These are phyloP conservation scores for Ptilodon capucinus DNA, from an alignment of 2,888 invertebrate genomes.

Conservation along the genomic window DNA sequence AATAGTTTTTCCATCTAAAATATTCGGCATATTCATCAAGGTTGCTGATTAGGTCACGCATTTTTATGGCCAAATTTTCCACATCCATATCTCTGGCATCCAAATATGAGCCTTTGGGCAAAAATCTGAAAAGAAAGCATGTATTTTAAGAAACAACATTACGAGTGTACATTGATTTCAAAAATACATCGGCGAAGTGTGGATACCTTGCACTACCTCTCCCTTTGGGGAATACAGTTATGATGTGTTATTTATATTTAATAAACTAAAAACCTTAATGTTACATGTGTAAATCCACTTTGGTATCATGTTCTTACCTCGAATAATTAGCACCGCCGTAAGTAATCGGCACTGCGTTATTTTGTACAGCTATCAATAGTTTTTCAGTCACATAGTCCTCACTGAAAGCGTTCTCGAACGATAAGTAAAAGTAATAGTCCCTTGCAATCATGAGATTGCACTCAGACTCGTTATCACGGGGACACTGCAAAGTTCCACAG, in stretches of 20 bases:
- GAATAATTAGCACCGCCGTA: slow-evolving; percentile 82
- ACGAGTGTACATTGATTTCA: too few species aligned
- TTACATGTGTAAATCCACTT: too few species aligned
- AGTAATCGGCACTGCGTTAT: slow-evolving; percentile 86
- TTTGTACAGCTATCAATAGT: slow-evolving; percentile 47
- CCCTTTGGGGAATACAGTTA: too few species aligned
- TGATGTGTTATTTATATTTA: too few species aligned
- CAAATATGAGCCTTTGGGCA: slow-evolving; percentile 66
- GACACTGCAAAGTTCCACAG: slow-evolving; percentile 31
- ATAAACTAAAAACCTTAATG: too few species aligned
- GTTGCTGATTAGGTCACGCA: slow-evolving; percentile 53
- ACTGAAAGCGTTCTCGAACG: slow-evolving; percentile 61
- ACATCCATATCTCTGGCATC: slow-evolving; percentile 52
- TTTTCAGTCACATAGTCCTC: slow-evolving; percentile 65
- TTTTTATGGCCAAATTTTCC: slow-evolving; percentile 48
- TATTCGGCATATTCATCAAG: slow-evolving; percentile 54
- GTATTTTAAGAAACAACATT: neutral
- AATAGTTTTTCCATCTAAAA: slow-evolving; percentile 68
- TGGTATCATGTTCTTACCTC: slow-evolving; percentile 31
- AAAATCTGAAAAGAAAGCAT: slow-evolving; percentile 58
- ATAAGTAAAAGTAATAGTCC: slow-evolving; percentile 56
- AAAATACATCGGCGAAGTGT: too few species aligned
- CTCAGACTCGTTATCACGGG: slow-evolving; percentile 27
- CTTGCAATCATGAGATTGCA: slow-evolving; percentile 44
- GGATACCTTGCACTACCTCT: too few species aligned